Evolutionary conservation across 2,797 vertebrate species (phyloP), one percentile per base, ranked within the genome.

Genomic region (Pipistrellus pygmaeus): DNA sequence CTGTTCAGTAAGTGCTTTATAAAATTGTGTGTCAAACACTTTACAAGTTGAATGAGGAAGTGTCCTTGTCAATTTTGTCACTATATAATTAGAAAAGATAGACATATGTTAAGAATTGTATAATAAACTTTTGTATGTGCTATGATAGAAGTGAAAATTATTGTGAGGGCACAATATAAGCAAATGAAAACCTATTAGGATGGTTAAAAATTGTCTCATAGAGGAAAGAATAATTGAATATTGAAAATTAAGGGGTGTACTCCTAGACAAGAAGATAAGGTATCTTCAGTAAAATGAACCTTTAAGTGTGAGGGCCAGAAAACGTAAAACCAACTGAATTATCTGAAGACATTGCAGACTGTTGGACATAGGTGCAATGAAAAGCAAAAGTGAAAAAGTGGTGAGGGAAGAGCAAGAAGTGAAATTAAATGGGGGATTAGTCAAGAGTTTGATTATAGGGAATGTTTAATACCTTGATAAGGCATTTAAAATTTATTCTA

Each of bases 1-100:
- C 32, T 72, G 6, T 71, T 92, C 44, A 68, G 73, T 72, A 44
- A 94, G 53, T 88, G 72, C 55, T 81, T 87, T 88, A 46, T 30
- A 91, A 46, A 94, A 71, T 53, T 55, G 1, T 81, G 25, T 88
- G 15, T 44, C 51, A 72, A 75, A 75, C 46, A 25, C 60, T 88
- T 66, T 71, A 55, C 9, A 82, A 90, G n/a, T 41, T 77, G 18
- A 73, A 82, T 51, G 41, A 88, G 15, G 21, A 38, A 89, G 69
- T 25, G 8, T 69, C 48, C 21, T 73, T 88, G 48, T 68, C 44
- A 92, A 12, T 91, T 77, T 87, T 46, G 32, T 95, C 17, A 68
- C 30, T 83, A 8, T 46, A 23, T 82, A 75, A 14, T 69, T 73
- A 91, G 51, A 55, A 82, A 85, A 83, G 13, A 72, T 8, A 72